Percentiles rank a stretch among this genome's conserved stretches.
phyloP scores from a whole-genome alignment of 2,113 vertebrate species.

The Sporophila hypoxantha region DNA sequence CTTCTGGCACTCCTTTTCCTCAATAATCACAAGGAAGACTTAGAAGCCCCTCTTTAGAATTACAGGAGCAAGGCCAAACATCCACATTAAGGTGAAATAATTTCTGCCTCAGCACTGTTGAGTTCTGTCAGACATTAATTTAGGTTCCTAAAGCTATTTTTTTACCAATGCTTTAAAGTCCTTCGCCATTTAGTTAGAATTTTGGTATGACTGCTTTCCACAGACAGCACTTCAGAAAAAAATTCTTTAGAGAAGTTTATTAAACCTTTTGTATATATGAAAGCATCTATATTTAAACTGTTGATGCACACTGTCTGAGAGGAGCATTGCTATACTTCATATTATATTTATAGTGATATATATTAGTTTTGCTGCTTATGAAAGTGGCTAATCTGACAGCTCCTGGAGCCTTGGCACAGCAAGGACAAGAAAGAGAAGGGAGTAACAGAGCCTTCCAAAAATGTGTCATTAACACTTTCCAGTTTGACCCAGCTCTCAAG shows the following conservation, averaged over 20 bases:
- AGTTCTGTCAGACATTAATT: background rate
- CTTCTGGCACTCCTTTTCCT: background rate
- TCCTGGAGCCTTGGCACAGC: background rate
- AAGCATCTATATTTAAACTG: background rate
- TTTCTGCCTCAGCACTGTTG: background rate
- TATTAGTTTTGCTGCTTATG: background rate
- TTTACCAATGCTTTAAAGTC: background rate
- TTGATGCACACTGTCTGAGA: background rate
- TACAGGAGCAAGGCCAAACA: background rate
- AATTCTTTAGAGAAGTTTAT: background rate
- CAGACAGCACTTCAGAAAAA: background rate
- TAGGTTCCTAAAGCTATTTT: background rate
- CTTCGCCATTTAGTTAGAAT: background rate
- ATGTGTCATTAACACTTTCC: background rate
- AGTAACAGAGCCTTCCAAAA: background rate
- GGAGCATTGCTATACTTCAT: background rate
- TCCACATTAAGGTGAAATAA: fast-evolving
- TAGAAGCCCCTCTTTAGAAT: background rate
- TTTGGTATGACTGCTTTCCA: background rate
- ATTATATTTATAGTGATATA: background rate
- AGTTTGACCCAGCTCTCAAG: background rate
- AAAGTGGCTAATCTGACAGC: background rate
- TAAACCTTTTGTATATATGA: background rate
- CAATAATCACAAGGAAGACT: background rate
- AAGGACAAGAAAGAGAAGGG: background rate